A percentile compares a stretch with the other conserved stretches of the same genome.
Conservation (phyloP, 2,113 vertebrate species). For the Pteronura brasiliensis region DNA sequence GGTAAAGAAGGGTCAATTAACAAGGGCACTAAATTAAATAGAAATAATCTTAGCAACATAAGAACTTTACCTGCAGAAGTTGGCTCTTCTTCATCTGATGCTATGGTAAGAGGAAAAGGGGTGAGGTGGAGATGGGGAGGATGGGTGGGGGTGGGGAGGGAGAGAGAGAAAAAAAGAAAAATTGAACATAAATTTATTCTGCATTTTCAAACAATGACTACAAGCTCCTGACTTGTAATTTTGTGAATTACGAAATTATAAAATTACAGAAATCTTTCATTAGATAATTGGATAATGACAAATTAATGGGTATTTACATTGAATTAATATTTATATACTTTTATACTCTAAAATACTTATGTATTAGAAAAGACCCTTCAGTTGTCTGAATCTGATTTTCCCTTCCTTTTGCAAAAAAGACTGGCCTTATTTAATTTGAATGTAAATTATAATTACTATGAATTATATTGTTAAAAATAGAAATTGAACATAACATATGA, state of each 20-base stretch:
- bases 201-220: conserved; percentile 22
- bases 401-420: conserved; percentile 10
- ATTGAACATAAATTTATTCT: conserved; percentile 29
- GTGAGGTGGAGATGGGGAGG: not conserved
- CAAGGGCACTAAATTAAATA: not conserved
- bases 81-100: conserved; percentile 81
- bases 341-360: not conserved
- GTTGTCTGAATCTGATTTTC: not conserved
- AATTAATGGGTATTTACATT: not conserved
- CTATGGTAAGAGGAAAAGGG: conserved; percentile 43
- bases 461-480: not conserved
- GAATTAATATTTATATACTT: not conserved
- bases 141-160: not conserved
- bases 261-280: not conserved
- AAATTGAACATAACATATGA: not conserved
- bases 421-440: not conserved
- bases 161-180: not conserved
- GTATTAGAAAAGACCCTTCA: not conserved
- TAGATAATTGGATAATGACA: not conserved
- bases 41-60: not conserved
- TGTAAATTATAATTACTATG: not conserved
- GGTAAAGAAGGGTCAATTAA: not conserved
- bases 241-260: not conserved
- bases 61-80: conserved; percentile 79
- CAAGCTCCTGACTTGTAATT: not conserved